Evolutionary conservation across 2,797 vertebrate species (phyloP).

Genomic region (Caiman crocodilus): DNA sequence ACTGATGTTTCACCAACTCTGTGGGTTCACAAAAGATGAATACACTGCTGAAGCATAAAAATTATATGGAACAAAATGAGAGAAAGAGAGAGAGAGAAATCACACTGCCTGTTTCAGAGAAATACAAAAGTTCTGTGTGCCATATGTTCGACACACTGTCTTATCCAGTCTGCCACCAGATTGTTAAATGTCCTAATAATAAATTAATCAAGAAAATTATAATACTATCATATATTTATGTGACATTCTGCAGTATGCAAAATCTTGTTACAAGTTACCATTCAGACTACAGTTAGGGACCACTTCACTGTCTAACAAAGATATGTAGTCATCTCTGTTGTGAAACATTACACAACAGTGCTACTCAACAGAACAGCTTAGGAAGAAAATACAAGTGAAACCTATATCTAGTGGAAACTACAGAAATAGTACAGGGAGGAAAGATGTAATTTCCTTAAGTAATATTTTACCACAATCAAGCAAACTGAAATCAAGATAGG

Average conservation of each 20-base stretch:
- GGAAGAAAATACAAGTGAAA: fast-evolving
- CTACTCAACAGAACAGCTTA: fast-evolving
- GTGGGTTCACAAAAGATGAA: fast-evolving
- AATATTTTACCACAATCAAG: fast-evolving
- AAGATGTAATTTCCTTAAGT: fast-evolving
- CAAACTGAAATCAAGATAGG: not conserved
- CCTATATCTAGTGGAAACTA: not conserved
- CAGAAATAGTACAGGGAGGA: fast-evolving
- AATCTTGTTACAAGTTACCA: fast-evolving
- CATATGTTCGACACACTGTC: not conserved
- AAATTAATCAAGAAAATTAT: fast-evolving
- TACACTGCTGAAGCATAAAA: not conserved
- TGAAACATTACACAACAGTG: fast-evolving
- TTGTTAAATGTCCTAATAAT: not conserved
- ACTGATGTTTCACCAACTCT: too few species aligned
- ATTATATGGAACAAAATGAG: fast-evolving
- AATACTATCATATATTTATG: fast-evolving
- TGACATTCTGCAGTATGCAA: fast-evolving
- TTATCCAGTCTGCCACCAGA: not conserved
- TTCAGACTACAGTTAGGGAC: fast-evolving
- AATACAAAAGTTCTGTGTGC: not conserved
- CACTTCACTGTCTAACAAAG: fast-evolving
- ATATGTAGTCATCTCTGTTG: fast-evolving
- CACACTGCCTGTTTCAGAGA: not conserved
- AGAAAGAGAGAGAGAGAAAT: not conserved